phyloP scores from a whole-genome alignment of 2,888 invertebrate species.

The Spialia ferax region DNA sequence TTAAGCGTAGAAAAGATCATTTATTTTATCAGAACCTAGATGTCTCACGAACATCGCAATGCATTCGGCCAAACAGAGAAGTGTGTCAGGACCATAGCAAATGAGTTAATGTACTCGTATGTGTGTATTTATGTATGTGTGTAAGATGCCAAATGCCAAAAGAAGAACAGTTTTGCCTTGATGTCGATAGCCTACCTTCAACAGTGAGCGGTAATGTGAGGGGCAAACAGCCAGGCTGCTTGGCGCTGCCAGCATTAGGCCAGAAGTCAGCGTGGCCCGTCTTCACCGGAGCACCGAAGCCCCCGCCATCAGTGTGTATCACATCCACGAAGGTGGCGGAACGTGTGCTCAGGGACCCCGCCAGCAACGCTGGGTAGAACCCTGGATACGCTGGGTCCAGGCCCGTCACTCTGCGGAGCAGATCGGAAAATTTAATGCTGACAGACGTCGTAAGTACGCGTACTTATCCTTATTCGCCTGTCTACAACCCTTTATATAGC shows the following conservation, averaged over 20 bases:
- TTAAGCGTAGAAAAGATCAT: too few relatives aligned
- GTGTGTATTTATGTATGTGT: too few relatives aligned
- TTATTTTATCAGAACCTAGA: too few relatives aligned
- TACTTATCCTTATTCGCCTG: too few relatives aligned
- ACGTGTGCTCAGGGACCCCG: constrained; percentile 51
- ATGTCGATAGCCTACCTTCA: constrained; percentile 25
- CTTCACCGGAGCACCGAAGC: constrained; percentile 62
- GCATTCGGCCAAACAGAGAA: too few relatives aligned
- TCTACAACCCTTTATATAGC: too few relatives aligned
- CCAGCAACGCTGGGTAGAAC: not conserved
- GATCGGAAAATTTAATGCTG: not conserved
- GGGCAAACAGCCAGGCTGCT: constrained; percentile 78
- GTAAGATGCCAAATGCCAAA: too few relatives aligned
- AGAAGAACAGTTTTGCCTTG: too few relatives aligned
- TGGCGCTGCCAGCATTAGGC: constrained; percentile 76
- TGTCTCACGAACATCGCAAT: too few relatives aligned
- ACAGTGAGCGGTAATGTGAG: constrained; percentile 55
- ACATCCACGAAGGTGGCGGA: constrained; percentile 54
- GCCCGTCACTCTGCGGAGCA: constrained; percentile 61
- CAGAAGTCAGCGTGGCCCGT: constrained; percentile 77
- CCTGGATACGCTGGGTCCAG: constrained; percentile 69
- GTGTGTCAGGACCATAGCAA: too few relatives aligned
- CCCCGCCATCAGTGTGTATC: constrained; percentile 79
- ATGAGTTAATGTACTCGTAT: too few relatives aligned
- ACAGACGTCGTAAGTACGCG: not conserved